These are phyloP conservation scores for Percopsis omiscomaycus DNA, from an alignment of 2,797 vertebrate genomes.

Conservation along the genomic window DNA sequence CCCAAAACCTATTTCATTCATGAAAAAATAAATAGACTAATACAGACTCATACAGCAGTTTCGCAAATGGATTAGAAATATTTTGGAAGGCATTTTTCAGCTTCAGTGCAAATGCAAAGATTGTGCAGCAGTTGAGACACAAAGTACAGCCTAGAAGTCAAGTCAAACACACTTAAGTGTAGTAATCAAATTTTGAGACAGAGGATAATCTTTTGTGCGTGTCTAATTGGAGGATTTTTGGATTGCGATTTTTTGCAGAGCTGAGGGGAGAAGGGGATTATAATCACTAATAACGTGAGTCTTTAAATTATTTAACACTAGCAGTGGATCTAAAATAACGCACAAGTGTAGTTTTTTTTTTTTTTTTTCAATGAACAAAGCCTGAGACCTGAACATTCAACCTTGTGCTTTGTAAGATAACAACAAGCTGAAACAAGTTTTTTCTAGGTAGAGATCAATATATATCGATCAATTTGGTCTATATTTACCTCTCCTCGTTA, in stretches of 20 bases:
- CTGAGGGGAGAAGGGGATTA: constrained; percentile 38
- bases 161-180: constrained; percentile 4
- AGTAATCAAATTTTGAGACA: constrained; percentile 26
- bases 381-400: background rate
- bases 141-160: constrained; percentile 8
- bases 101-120: constrained; percentile 8
- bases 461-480: background rate
- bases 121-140: background rate
- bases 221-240: constrained; percentile 34
- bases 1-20: constrained; percentile 2
- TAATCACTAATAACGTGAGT: constrained; percentile 50
- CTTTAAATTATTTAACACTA: background rate
- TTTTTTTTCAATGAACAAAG: constrained; percentile 1
- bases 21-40: background rate
- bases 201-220: constrained; percentile 42
- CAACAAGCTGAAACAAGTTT: too few relatives aligned
- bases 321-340: background rate
- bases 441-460: too few relatives aligned
- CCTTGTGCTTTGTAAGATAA: background rate
- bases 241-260: constrained; percentile 51
- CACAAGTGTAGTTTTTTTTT: constrained; percentile 27
- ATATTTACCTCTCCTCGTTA: constrained; percentile 83
- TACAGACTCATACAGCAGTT: background rate
- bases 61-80: background rate
- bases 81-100: background rate